Conservation (phyloP, 2,113 vertebrate species). For the Lepus americanus region DNA sequence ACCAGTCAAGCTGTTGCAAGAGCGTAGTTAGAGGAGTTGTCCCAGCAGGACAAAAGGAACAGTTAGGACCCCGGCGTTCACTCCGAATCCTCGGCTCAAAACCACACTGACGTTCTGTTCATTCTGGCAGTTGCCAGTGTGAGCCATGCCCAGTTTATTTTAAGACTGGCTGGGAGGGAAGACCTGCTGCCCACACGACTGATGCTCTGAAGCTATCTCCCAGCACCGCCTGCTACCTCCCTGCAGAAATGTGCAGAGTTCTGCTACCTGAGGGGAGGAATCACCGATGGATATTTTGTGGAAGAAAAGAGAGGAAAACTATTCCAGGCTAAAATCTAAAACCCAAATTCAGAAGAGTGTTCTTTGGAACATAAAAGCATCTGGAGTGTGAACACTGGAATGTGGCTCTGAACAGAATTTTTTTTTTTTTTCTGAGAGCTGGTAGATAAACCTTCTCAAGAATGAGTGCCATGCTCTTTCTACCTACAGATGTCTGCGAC, state of each 20-base stretch:
- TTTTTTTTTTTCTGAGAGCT: background rate
- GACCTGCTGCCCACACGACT: conserved; percentile 10
- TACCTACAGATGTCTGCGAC: background rate
- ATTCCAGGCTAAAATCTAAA: background rate
- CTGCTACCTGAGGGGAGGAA: background rate
- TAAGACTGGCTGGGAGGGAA: conserved; percentile 29
- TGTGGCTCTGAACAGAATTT: background rate
- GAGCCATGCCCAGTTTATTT: background rate
- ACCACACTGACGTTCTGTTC: background rate
- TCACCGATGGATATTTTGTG: background rate
- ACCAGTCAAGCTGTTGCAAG: background rate
- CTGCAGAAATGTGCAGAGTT: background rate
- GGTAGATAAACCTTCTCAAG: background rate
- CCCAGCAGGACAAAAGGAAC: background rate
- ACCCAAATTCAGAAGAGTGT: background rate
- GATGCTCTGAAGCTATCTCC: conserved; percentile 10
- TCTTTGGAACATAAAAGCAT: conserved; percentile 5
- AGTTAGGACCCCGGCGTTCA: background rate
- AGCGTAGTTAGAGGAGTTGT: background rate
- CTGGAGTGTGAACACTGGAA: conserved; percentile 40
- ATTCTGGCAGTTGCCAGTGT: background rate
- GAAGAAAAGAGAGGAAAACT: background rate
- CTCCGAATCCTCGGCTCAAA: background rate
- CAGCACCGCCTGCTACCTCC: background rate
- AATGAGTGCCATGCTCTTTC: background rate